phyloP scores from a whole-genome alignment of 2,113 vertebrate species.

The Tachycineta bicolor region DNA sequence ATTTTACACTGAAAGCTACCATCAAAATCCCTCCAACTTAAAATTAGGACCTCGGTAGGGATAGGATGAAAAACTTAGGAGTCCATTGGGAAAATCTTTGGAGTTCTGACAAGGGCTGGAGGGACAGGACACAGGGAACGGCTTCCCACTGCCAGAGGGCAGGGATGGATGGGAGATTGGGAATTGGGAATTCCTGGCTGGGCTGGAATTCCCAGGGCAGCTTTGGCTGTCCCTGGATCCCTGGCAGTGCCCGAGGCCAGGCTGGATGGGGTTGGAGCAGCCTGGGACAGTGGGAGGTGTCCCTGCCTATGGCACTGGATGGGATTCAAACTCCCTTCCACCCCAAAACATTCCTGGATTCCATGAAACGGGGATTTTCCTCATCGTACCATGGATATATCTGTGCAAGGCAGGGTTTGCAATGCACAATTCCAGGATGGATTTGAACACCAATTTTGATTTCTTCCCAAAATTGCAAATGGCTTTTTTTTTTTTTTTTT shows the following conservation, averaged over 20 bases:
- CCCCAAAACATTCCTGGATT: not conserved
- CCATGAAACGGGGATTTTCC: not conserved
- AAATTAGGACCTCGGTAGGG: not conserved
- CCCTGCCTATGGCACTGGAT: not conserved
- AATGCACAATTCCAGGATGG: accelerated
- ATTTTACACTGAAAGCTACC: no score
- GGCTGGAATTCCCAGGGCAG: not conserved
- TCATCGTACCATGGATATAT: accelerated
- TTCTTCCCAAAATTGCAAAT: not conserved
- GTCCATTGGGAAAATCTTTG: accelerated
- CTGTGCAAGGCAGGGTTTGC: not conserved
- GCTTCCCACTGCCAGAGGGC: no score
- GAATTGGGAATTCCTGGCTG: not conserved
- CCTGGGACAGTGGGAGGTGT: not conserved
- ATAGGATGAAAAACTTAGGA: not conserved
- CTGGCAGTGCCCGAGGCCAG: not conserved
- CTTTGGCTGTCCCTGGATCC: not conserved
- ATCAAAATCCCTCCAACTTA: not conserved
- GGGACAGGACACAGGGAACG: not conserved
- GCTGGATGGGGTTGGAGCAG: not conserved
- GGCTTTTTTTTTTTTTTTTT: not conserved
- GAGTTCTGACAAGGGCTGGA: not conserved
- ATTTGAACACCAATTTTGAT: not conserved
- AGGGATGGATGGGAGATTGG: no score
- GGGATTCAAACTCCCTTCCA: not conserved